Evolutionary conservation across 64 coral and sea anemone genomes (phyloP).

Genomic region (Montipora cactus): DNA sequence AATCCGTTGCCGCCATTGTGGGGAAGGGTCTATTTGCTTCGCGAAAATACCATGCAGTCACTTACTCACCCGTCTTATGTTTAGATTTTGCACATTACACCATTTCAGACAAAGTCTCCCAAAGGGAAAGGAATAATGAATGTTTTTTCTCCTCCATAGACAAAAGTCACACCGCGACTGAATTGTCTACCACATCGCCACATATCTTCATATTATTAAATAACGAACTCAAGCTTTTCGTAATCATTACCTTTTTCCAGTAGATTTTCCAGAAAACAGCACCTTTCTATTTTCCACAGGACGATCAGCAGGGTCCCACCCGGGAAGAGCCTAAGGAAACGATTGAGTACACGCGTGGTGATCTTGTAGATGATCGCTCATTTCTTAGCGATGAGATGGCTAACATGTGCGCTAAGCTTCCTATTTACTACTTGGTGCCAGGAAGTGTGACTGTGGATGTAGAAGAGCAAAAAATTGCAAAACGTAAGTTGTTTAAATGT

Average conservation of each 20-base stretch:
- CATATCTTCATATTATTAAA: too few species aligned
- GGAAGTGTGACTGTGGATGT: neutral
- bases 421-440: neutral
- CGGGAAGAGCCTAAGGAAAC: neutral
- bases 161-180: too few species aligned
- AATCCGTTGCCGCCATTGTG: too few species aligned
- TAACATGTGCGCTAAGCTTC: neutral
- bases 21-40: too few species aligned
- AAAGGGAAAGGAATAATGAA: neutral
- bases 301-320: neutral
- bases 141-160: too few species aligned
- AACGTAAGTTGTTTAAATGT: neutral
- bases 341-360: neutral
- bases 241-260: too few species aligned
- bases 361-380: neutral
- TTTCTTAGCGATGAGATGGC: constrained; percentile 12
- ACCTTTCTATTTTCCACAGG: neutral
- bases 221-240: too few species aligned
- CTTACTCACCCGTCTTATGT: too few species aligned
- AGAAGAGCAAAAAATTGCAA: neutral
- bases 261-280: neutral
- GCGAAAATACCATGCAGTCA: too few species aligned
- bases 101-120: neutral
- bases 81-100: too few species aligned
- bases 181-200: too few species aligned